Conservation (phyloP, 1,140 invertebrate genomes). For the Planococcus citri region DNA sequence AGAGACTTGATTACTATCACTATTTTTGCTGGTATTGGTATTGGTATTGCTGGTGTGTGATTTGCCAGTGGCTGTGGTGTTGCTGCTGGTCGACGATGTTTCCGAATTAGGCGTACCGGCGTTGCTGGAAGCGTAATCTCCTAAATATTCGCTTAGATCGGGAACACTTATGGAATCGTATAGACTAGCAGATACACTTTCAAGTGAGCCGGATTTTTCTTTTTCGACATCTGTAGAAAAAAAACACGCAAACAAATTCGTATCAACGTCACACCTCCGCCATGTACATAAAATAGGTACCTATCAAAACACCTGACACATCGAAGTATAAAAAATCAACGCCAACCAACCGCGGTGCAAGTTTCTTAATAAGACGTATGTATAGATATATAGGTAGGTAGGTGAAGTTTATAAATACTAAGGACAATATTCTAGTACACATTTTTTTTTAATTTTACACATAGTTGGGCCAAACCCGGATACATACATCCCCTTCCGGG, state of each 20-base stretch:
- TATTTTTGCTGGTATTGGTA: neutral
- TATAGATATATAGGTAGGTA: too few relatives aligned
- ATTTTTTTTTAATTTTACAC: constrained; percentile 13
- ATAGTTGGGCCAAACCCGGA: constrained; percentile 16
- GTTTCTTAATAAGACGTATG: neutral
- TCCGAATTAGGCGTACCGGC: neutral
- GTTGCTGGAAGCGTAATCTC: constrained; percentile 34
- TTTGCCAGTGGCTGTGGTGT: neutral
- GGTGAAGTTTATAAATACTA: neutral
- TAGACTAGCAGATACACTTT: constrained; percentile 44
- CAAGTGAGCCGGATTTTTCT: constrained; percentile 44
- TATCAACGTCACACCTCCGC: too few relatives aligned
- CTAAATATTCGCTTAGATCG: constrained; percentile 55
- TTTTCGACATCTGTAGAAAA: constrained; percentile 51
- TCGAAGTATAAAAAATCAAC: too few relatives aligned
- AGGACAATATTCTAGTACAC: neutral
- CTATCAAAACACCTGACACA: too few relatives aligned
- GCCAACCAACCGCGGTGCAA: too few relatives aligned
- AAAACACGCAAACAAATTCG: constrained; percentile 25
- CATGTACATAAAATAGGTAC: too few relatives aligned
- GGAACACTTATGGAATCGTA: constrained; percentile 61
- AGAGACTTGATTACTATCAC: constrained; percentile 10
- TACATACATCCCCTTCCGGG: constrained; percentile 18
- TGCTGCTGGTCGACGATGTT: constrained; percentile 1
- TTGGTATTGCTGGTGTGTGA: constrained; percentile 12